Conservation (phyloP, 2,113 vertebrate species). For the Plotosus lineatus region DNA sequence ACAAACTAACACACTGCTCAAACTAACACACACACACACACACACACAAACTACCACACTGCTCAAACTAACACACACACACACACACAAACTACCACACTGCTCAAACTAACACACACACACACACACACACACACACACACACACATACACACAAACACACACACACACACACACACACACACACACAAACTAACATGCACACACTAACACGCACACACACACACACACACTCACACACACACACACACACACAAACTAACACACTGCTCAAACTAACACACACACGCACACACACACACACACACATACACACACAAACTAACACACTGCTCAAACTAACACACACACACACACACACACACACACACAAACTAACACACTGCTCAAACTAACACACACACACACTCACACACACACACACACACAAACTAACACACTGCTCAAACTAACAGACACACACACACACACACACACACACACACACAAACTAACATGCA, state of each 20-base stretch:
- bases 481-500: no score
- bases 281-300: no score
- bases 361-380: no score
- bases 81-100: neutral
- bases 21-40: conserved; percentile 25
- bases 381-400: no score
- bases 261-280: no score
- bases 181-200: conserved; percentile 2
- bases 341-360: no score
- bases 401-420: no score
- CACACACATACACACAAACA: neutral
- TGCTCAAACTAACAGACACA: neutral
- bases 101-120: no score
- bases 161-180: conserved; percentile 16
- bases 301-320: no score
- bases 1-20: neutral
- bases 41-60: neutral
- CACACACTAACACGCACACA: neutral
- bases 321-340: no score
- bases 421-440: no score
- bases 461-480: no score
- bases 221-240: neutral
- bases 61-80: conserved; percentile 5
- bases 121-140: conserved; percentile 2
- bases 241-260: neutral